Conservation (phyloP, 2,113 vertebrate species). For the Clinocottus analis region DNA sequence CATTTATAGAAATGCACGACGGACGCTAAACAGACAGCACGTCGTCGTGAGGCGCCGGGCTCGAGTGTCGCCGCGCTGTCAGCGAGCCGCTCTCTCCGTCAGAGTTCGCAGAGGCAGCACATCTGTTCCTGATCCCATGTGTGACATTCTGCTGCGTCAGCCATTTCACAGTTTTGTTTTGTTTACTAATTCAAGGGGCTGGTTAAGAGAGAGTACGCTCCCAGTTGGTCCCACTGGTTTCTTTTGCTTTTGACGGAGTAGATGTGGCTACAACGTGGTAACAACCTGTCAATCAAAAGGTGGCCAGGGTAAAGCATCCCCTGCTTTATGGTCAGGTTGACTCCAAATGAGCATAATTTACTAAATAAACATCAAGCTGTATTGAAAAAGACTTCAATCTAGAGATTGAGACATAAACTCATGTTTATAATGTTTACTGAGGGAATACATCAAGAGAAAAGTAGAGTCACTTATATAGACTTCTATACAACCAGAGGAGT, state of each 20-base stretch:
- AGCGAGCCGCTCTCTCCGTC: conserved; percentile 35
- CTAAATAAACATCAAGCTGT: no score
- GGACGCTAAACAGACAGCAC: conserved; percentile 65
- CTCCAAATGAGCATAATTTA: no score
- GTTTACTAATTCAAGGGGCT: conserved; percentile 59
- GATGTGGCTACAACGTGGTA: background rate
- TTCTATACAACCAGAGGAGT: no score
- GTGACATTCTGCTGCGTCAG: conserved; percentile 68
- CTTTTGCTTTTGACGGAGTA: conserved; percentile 18
- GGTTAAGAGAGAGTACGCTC: conserved; percentile 25
- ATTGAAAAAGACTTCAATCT: no score
- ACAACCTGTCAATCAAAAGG: no score
- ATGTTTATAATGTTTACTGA: no score
- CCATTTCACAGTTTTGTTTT: conserved; percentile 54
- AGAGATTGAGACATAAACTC: no score
- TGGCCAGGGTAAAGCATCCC: no score
- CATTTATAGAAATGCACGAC: conserved; percentile 61
- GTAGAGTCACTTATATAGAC: no score
- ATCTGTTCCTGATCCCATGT: conserved; percentile 67
- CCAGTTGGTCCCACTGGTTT: conserved; percentile 28
- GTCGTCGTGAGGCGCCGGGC: conserved; percentile 39
- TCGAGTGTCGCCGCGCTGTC: conserved; percentile 39
- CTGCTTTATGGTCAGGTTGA: no score
- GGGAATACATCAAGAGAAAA: no score
- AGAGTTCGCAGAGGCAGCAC: conserved; percentile 43